These are phyloP conservation scores for Mylabris phalerata DNA, from an alignment of 1,140 invertebrate species.

Conservation along the genomic window DNA sequence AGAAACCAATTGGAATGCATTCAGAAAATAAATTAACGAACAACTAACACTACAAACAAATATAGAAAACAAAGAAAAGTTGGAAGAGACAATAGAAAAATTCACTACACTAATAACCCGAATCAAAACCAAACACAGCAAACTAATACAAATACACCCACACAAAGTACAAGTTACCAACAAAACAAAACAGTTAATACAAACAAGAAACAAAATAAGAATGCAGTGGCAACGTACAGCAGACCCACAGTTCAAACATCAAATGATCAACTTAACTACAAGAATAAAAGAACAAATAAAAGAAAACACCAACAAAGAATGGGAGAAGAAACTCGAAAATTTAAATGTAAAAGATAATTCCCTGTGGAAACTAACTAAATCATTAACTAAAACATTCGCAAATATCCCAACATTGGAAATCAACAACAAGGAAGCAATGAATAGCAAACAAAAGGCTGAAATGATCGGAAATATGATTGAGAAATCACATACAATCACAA, in stretches of 20 bases:
- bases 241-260: not conserved
- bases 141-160: not conserved
- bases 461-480: too few relatives aligned
- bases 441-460: too few relatives aligned
- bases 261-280: not conserved
- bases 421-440: too few relatives aligned
- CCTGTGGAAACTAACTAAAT: too few relatives aligned
- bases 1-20: constrained; percentile 12
- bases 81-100: not conserved
- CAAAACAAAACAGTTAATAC: not conserved
- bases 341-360: too few relatives aligned
- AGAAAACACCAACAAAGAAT: not conserved
- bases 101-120: not conserved
- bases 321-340: too few relatives aligned
- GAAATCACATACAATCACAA: too few relatives aligned
- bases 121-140: not conserved
- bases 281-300: not conserved
- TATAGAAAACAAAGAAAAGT: not conserved
- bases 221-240: constrained; percentile 2
- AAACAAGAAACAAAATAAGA: constrained; percentile 3
- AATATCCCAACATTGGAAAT: too few relatives aligned
- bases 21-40: constrained; percentile 1
- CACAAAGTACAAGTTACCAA: not conserved
- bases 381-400: too few relatives aligned
- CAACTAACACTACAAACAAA: not conserved